Base-by-base conservation (phyloP, 2,888 invertebrate species). In the Colostygia pectinataria region DNA sequence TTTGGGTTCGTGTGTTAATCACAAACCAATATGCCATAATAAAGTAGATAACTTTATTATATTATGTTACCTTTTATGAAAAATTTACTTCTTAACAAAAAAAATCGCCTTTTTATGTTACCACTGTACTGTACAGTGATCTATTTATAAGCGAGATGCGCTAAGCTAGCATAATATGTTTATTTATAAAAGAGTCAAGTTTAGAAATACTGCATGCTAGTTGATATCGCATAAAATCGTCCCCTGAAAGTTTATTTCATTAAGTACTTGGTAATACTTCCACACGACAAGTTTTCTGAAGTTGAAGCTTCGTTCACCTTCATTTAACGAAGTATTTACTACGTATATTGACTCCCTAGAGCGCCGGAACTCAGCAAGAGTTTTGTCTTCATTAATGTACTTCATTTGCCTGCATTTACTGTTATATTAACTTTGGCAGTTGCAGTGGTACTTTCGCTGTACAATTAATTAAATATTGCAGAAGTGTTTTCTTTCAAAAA, bases 181-280 rank as follows among this genome's bases (percentile, higher is more conserved):
- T 15, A 15, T 3, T 15, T 15, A 15, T 15, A 15, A 4, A 4
- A 15, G 15, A 15, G 15, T 20, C 14, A 8, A 7, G 4, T 39
- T n/a, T n/a, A 14, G n/a, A 36, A 40, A 40, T 40, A 27, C 12
- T 28, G 6, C 23, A 13, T 18, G 40, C 36, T 36, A 36, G 39
- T 28, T 31, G 28, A 36, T 38, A 33, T 33, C 28, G 38, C 46
- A 52, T 46, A 45, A 38, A 25, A 41, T 33, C 40, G 31, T 28
- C 8, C 24, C 5, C 20, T 2, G 40, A 37, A 52, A 52, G 45
- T 52, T 52, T 46, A 13, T 32, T 46, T 54, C 52, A 60, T 54
- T 54, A n/a, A n/a, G n/a, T n/a, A 53, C 52, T 54, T 55, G 47
- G 50, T 50, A 51, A 55, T 52, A 47, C 53, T 57, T 55, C 52